A percentile compares a stretch with the other conserved stretches of the same genome.
phyloP scores from a whole-genome alignment of 2,797 vertebrate species.

The Varecia variegata region DNA sequence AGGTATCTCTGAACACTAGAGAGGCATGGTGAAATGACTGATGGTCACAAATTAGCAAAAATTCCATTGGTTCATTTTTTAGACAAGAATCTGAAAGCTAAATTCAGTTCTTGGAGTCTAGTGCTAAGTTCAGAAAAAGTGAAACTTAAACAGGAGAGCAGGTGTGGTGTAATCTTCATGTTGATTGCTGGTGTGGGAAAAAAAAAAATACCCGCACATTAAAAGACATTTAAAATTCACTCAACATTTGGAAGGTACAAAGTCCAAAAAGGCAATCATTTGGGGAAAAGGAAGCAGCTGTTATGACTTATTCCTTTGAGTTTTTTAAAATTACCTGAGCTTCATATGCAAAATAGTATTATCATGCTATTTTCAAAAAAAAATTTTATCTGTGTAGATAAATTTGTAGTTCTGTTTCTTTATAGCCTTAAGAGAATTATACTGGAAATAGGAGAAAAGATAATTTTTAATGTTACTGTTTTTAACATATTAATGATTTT shows the following conservation, averaged over 20 bases:
- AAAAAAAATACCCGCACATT: slow-evolving; percentile 29
- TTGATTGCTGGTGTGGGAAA: slow-evolving; percentile 67
- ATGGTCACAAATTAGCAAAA: slow-evolving; percentile 75
- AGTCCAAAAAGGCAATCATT: slow-evolving; percentile 74
- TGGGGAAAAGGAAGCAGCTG: slow-evolving; percentile 75
- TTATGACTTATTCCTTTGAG: slow-evolving; percentile 71
- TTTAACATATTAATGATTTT: neutral
- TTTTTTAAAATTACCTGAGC: slow-evolving; percentile 69
- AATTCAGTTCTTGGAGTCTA: slow-evolving; percentile 61
- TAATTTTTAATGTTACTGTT: neutral
- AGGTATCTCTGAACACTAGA: slow-evolving; percentile 78
- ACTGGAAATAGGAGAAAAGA: neutral
- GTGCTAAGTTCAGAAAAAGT: slow-evolving; percentile 54
- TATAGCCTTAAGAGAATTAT: neutral
- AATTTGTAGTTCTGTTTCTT: slow-evolving; percentile 11
- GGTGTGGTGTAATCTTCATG: slow-evolving; percentile 73
- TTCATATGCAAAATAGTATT: slow-evolving; percentile 64
- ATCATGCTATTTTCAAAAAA: neutral
- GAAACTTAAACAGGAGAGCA: slow-evolving; percentile 64
- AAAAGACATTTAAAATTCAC: slow-evolving; percentile 77
- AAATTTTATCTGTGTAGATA: neutral
- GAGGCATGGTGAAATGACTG: slow-evolving; percentile 79
- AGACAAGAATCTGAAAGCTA: slow-evolving; percentile 51
- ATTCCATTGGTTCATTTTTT: slow-evolving; percentile 59
- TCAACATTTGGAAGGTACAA: slow-evolving; percentile 71